Conservation (phyloP, 2,888 invertebrate species). For the Dryobota labecula region DNA sequence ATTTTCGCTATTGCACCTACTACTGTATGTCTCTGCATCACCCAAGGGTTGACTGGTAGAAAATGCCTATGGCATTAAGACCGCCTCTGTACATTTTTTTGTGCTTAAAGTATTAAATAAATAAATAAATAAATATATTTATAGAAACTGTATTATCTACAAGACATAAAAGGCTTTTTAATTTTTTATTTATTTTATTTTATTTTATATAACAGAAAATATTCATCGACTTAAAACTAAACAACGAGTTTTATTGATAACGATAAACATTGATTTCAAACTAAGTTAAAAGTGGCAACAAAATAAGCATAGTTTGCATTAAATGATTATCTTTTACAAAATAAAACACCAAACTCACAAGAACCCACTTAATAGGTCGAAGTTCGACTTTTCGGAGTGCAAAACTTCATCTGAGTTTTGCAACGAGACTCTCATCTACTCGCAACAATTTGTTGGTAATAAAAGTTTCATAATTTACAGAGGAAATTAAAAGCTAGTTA, state of each 20-base stretch:
- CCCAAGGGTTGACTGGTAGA: too few species aligned
- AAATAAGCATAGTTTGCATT: too few species aligned
- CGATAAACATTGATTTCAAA: not conserved
- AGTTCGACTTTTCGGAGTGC: constrained; percentile 30
- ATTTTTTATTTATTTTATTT: too few species aligned
- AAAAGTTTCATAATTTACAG: constrained; percentile 46
- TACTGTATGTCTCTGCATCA: too few species aligned
- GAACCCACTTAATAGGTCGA: constrained; percentile 1
- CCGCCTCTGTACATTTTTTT: too few species aligned
- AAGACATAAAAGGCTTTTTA: too few species aligned
- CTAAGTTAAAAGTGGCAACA: not conserved
- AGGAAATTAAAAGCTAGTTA: constrained; percentile 62
- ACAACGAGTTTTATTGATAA: not conserved
- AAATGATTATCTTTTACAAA: too few species aligned
- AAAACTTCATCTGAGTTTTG: constrained; percentile 26
- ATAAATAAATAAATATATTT: too few species aligned
- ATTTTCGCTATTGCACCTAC: too few species aligned
- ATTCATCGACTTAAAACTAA: not conserved
- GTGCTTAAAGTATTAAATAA: too few species aligned
- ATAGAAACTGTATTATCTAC: too few species aligned
- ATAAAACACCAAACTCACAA: not conserved
- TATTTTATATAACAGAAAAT: not conserved
- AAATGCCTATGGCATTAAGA: too few species aligned
- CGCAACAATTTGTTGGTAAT: constrained; percentile 31
- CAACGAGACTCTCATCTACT: constrained; percentile 28